Evolutionary conservation across 2,888 invertebrate species (phyloP), one percentile per base, ranked within the genome.

Genomic region (Parnassius smintheus): DNA sequence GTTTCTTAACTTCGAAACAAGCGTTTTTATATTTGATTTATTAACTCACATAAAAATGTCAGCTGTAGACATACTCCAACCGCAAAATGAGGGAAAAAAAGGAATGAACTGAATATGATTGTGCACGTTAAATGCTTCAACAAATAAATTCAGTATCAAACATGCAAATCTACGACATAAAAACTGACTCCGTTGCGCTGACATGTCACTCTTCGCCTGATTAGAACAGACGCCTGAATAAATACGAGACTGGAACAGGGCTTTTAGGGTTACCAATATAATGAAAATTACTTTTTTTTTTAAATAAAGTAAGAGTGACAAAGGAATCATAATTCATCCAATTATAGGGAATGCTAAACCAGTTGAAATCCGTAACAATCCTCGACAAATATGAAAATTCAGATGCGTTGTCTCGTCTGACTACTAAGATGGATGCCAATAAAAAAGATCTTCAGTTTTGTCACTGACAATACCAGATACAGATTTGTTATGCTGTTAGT

Each of bases 141-240:
- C 59, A 59, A 56, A 60, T 60, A 52, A n/a, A 56, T 52, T 35
- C 56, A 48, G 52, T 64, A 60, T 64, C 64, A 49, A 22, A 51
- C 59, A 64, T 56, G 59, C 64, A 53, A 60, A 64, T 64, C 63
- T 59, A 13, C 49, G 41, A 13, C 41, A 48, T 59, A 64, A 64
- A 64, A 64, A 59, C 63, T 53, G 41, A 52, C 18, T 44, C 53
- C 18, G 42, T 51, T 48, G 59, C 60, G 53, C 56, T 64, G 56
- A 64, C 52, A 35, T 64, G 51, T 60, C 56, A 59, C 53, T 53
- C 46, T 11, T n/a, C 52, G 53, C 41, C 56, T 64, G 60, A 64
- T 64, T 64, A 56, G 59, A 64, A 41, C 25, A 22, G 64, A 64
- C 64, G 49, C 41, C 52, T 64, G 64, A 60, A 64, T 64, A 60